phyloP scores from a whole-genome alignment of 2,113 vertebrate genomes.

The Rhea americana region DNA sequence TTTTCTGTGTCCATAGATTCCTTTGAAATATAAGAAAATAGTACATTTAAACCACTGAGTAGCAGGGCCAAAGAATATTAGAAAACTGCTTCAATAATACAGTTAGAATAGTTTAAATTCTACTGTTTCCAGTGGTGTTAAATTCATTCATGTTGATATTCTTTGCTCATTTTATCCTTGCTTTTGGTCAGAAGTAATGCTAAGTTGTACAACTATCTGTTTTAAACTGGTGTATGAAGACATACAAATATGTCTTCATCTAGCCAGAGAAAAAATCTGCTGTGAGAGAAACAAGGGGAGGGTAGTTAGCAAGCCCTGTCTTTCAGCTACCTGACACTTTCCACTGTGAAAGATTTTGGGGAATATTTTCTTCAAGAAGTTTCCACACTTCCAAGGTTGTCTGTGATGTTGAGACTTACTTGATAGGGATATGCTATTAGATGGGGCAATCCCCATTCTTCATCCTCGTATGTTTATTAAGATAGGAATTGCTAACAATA shows the following conservation, averaged over 20 bases:
- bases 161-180: not conserved
- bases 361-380: constrained; percentile 15
- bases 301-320: not conserved
- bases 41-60: not conserved
- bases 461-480: not conserved
- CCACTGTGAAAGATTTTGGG: not conserved
- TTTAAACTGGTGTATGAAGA: not conserved
- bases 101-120: not conserved
- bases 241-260: not conserved
- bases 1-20: not conserved
- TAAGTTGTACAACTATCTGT: not conserved
- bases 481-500: not conserved
- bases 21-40: not conserved
- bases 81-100: not conserved
- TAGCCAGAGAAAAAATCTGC: not conserved
- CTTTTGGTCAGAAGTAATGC: not conserved
- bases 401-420: not conserved
- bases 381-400: not conserved
- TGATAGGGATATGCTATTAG: not conserved
- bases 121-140: not conserved
- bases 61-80: not conserved
- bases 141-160: not conserved
- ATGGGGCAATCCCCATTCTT: not conserved
- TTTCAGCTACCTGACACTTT: constrained; percentile 3
- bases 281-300: not conserved